Evolutionary conservation across 2,888 invertebrate genomes (phyloP), one percentile per base, ranked within the genome.

Genomic region (Trachelus tabidus): DNA sequence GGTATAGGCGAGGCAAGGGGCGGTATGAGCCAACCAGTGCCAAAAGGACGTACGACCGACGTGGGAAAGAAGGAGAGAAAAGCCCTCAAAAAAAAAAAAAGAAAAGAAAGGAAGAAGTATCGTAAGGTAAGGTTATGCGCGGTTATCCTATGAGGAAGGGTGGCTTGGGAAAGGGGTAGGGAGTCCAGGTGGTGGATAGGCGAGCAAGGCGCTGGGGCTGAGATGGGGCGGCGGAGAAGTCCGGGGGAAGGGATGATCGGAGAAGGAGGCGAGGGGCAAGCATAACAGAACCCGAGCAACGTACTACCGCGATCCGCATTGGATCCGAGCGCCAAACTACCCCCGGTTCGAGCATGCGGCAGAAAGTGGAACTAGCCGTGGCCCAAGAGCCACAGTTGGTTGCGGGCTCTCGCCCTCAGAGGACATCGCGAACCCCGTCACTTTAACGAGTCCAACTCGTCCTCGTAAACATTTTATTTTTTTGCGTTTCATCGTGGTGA

Each of bases 301-400:
- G 31, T 34, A 77, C 69, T 77, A 35, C 35, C 73, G 73, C 78
- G 80, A 83, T 82, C 80, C 79, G 80, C 34, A 69, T 30, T 82
- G 79, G 77, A 80, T 75, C 79, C 56, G 35, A 82, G 87, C 85
- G 87, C 85, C 81, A 75, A 78, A 76, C 76, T 73, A 80, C 79
- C 80, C 78, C 76, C 74, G 56, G 37, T 73, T 77, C 77, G 79
- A 76, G 79, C 78, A 73, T 80, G 84, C 85, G 87, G 85, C 78
- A 82, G 81, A 81, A 85, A 80, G 80, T 75, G 71, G 84, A 86
- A 85, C 87, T 87, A 81, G 69, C 12, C 74, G 75, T 74, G 71
- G 76, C 73, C 83, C 78, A 81, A 81, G 87, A 89, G 88, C 89
- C 88, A 89, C 89, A 89, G 89, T 89, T 89, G 89, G 89, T 89